phyloP scores from a whole-genome alignment of 2,113 vertebrate genomes.

The Brachirus orientalis region DNA sequence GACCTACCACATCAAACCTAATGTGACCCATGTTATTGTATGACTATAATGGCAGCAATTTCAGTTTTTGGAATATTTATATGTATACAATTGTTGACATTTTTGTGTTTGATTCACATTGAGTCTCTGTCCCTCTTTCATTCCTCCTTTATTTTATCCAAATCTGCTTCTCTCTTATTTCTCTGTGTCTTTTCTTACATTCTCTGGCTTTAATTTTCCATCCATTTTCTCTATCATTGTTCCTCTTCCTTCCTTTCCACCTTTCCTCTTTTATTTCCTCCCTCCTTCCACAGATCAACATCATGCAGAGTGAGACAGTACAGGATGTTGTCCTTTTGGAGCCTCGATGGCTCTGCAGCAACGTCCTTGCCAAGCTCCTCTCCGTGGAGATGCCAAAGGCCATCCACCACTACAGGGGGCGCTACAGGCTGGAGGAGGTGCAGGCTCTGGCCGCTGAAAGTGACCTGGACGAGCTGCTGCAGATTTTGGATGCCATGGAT shows the following conservation, averaged over 20 bases:
- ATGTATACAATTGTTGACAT: too few relatives aligned
- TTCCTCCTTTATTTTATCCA: too few relatives aligned
- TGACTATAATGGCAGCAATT: too few relatives aligned
- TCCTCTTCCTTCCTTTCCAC: not conserved
- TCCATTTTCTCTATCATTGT: too few relatives aligned
- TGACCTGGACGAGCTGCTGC: constrained; percentile 94
- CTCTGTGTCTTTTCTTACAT: not conserved
- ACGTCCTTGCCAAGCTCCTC: constrained; percentile 89
- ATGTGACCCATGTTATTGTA: too few relatives aligned
- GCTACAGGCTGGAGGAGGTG: constrained; percentile 94
- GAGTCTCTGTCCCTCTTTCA: too few relatives aligned
- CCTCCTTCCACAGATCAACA: constrained; percentile 88
- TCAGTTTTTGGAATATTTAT: too few relatives aligned
- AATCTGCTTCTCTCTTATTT: not conserved
- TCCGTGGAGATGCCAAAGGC: constrained; percentile 94
- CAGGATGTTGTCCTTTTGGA: constrained; percentile 98
- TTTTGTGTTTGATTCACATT: too few relatives aligned
- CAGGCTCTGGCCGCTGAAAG: constrained; percentile 92
- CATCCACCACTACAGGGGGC: constrained; percentile 96
- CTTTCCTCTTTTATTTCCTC: not conserved
- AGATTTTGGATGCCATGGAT: constrained; percentile 97
- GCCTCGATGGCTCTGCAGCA: constrained; percentile 95
- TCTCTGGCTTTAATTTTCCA: not conserved
- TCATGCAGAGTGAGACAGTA: constrained; percentile 98
- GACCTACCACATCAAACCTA: too few relatives aligned